Evolutionary conservation across 2,113 vertebrate species (phyloP).

Genomic region (Cavia porcellus): DNA sequence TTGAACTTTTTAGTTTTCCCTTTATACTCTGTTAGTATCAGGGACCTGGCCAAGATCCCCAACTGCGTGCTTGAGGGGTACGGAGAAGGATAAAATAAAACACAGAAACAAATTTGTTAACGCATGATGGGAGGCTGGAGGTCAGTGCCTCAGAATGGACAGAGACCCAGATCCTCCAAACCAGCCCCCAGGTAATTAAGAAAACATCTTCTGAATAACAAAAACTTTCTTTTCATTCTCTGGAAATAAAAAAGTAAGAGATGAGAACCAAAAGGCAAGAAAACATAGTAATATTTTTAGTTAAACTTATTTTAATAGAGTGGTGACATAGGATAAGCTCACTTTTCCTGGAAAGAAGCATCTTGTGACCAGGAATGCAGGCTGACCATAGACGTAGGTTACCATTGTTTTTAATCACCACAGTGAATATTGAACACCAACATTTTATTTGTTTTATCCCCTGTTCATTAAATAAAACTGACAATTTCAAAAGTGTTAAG

Average conservation of each 20-base stretch:
- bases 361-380: neutral
- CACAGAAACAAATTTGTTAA: no score
- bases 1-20: neutral
- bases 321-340: accelerated
- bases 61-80: no score
- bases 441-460: neutral
- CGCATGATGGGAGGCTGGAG: no score
- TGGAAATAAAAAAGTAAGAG: neutral
- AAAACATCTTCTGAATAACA: neutral
- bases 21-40: neutral
- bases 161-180: no score
- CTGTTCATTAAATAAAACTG: neutral
- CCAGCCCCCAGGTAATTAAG: neutral
- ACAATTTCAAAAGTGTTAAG: neutral
- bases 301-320: neutral
- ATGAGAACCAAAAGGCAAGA: neutral
- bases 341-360: neutral
- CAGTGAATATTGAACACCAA: neutral
- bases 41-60: no score
- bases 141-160: no score
- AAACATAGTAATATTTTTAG: neutral
- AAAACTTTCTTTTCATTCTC: neutral
- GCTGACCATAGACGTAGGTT: neutral
- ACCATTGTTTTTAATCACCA: neutral
- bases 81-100: no score